These are phyloP conservation scores for Eilema sororculum DNA, from an alignment of 2,888 invertebrate species.

Conservation along the genomic window DNA sequence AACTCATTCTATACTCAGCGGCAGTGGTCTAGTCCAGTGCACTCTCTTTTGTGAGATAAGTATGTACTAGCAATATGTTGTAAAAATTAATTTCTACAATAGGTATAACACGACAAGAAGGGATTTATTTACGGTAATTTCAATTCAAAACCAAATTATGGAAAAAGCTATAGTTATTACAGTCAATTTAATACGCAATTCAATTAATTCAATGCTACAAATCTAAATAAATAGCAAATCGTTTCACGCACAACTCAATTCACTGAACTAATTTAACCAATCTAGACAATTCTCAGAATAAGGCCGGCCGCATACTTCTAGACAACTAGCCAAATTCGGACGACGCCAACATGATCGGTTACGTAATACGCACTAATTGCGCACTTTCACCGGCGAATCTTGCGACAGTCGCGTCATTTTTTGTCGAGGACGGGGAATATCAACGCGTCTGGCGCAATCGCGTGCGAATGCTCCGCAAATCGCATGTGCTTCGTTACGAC, in stretches of 20 bases:
- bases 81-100: neutral
- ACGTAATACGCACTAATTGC: constrained; percentile 63
- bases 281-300: constrained; percentile 42
- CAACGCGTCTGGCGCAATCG: constrained; percentile 38
- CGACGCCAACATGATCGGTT: constrained; percentile 41
- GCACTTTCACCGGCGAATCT: constrained; percentile 62
- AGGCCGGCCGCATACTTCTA: constrained; percentile 41
- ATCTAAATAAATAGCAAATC: neutral
- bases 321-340: constrained; percentile 52
- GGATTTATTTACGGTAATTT: neutral
- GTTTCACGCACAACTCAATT: neutral
- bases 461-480: constrained; percentile 40
- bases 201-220: no score
- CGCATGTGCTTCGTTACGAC: constrained; percentile 45
- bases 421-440: constrained; percentile 50
- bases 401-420: constrained; percentile 61
- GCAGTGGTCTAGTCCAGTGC: no score
- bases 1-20: no score
- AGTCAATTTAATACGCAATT: no score
- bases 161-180: no score
- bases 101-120: neutral
- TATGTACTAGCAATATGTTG: neutral
- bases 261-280: constrained; percentile 18
- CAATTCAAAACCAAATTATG: neutral
- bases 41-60: no score